These are phyloP conservation scores for Heliconius aoede DNA, from an alignment of 2,888 invertebrate species.

Conservation along the genomic window DNA sequence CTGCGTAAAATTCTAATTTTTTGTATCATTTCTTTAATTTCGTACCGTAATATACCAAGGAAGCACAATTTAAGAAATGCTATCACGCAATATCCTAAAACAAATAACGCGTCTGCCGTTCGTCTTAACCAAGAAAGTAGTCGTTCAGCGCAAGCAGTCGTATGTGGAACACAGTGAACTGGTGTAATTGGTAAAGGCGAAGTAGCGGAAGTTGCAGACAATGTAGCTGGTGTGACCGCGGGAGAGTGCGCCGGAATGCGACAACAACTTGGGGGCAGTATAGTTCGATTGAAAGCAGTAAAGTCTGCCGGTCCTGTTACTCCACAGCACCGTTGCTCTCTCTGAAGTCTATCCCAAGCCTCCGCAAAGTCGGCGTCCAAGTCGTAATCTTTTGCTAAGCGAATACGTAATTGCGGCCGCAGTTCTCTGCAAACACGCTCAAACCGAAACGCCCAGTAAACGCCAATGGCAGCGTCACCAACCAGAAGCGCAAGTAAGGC, in stretches of 20 bases:
- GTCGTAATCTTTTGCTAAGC: constrained; percentile 88
- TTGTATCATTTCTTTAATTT: constrained; percentile 95
- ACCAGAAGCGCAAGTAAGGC: constrained; percentile 90
- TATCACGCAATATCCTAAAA: constrained; percentile 93
- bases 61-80: constrained; percentile 95
- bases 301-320: constrained; percentile 86
- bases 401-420: constrained; percentile 85
- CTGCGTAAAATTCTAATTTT: constrained; percentile 92
- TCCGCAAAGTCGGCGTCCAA: constrained; percentile 88
- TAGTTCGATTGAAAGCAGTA: constrained; percentile 73
- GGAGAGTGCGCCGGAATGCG: constrained; percentile 73
- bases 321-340: constrained; percentile 91
- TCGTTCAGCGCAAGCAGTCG: constrained; percentile 88
- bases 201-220: constrained; percentile 67
- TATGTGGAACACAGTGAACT: constrained; percentile 76
- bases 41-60: constrained; percentile 92
- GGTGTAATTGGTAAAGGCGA: constrained; percentile 69
- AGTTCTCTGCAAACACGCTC: constrained; percentile 90
- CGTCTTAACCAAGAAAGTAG: constrained; percentile 89
- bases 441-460: constrained; percentile 93
- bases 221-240: constrained; percentile 80
- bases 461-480: constrained; percentile 92
- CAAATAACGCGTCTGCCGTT: constrained; percentile 91
- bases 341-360: constrained; percentile 90
- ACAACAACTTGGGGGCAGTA: constrained; percentile 76